phyloP scores from a whole-genome alignment of 92 coral and sea anemone species.

The Palythoa grandis region DNA sequence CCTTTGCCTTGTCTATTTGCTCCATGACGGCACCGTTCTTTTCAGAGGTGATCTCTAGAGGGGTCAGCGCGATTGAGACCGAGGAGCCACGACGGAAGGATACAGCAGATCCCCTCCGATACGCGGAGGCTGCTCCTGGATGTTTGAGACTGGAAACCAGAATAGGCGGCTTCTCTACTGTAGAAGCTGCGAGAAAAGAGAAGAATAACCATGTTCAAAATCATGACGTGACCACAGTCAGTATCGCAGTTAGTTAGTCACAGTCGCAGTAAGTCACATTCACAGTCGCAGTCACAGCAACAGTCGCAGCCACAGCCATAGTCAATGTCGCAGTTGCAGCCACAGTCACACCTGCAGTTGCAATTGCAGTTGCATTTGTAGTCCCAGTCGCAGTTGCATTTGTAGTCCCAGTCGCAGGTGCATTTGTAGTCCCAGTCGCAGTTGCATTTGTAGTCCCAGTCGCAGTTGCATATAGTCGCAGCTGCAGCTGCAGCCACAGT shows the following conservation, averaged over 20 bases:
- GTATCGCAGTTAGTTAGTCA: background rate
- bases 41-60: constrained; percentile 57
- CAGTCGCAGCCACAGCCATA: background rate
- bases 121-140: background rate
- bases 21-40: constrained; percentile 22
- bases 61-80: constrained; percentile 51
- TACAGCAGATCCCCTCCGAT: constrained; percentile 50
- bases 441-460: background rate
- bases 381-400: no score
- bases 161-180: constrained; percentile 11
- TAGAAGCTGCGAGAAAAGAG: background rate
- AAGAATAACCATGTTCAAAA: background rate
- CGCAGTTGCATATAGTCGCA: background rate
- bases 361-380: no score
- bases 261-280: background rate
- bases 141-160: constrained; percentile 33
- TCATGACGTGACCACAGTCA: no score
- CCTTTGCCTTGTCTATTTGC: constrained; percentile 5
- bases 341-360: background rate
- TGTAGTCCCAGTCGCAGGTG: background rate
- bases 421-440: background rate
- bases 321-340: background rate
- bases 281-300: background rate
- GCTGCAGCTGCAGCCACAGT: background rate
- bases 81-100: constrained; percentile 60